Evolutionary conservation across 2,797 vertebrate genomes (phyloP), one percentile per base, ranked within the genome.

Genomic region (Denticeps clupeoides): DNA sequence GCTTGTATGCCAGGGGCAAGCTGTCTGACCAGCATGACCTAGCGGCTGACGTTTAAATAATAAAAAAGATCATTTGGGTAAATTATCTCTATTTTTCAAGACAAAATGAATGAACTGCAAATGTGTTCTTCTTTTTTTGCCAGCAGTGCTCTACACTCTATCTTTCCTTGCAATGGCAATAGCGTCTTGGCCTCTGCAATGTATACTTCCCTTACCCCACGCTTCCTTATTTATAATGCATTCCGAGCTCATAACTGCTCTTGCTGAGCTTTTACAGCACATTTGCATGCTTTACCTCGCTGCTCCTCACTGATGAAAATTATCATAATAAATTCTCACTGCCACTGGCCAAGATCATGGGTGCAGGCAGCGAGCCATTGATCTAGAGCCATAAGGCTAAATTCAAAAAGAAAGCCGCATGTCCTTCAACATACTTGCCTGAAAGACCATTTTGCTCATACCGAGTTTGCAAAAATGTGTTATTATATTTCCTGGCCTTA

Each of bases 251-350:
- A 61, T 58, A 68, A 63, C 15, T 43, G 35, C 29, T 42, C 49
- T 60, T 11, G 16, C 47, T 40, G 32, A 32, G 18, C 53, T 55
- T 45, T 53, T 48, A 11, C 24, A 19, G 21, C 45, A 65, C 19
- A 43, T 63, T 70, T 62, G 49, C 52, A 65, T 58, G 32, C 43
- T 41, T 52, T 55, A 38, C 32, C 3, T 13, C 47, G 47, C 35
- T 37, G 18, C 45, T 55, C 37, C 55, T 48, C 19, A 40, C 45
- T 55, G 45, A 67, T 50, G 40, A 49, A 69, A 71, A 67, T 61
- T 46, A 64, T 57, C 43, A 37, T 16, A 48, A 72, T 65, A 55
- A 61, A 66, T 73, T 60, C 62, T 68, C 44, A 53, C 32, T 38
- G 42, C 58, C 23, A 4, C 12, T 54, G 60, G 37, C 6, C 46